Evolutionary conservation across 2,888 invertebrate genomes (phyloP), one percentile per base, ranked within the genome.

Genomic region (Cosmia pyralina): DNA sequence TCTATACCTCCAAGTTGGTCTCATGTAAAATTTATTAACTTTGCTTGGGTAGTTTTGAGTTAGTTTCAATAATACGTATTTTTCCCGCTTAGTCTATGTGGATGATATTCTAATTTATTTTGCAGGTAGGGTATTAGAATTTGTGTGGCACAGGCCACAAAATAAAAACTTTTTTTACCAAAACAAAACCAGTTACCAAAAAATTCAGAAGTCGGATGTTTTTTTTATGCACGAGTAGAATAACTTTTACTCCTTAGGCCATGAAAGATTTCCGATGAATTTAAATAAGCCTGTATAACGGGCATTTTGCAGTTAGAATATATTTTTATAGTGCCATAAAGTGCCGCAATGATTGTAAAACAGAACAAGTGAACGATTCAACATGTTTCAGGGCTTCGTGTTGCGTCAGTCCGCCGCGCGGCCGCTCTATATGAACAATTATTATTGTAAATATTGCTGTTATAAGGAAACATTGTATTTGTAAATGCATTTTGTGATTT

Each of bases 311-410:
- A 85, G 89, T 88, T 81, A 79, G 85, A 86, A 86, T 82, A 88
- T 28, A 60, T 53, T 90, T 92, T 90, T 90, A 92, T 89, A 83
- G 89, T 87, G 81, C 84, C 87, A 90, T 91, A 89, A 92, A 90
- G 81, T 88, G 81, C 87, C 79, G 88, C 91, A 91, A 92, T 92
- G 87, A 89, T 90, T 89, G 87, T 90, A 90, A 88, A 90, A 87
- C 85, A 84, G 88, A 90, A 82, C 88, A 89, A 90, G 87, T 88
- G 88, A 90, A 77, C 89, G 89, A 90, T 90, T 88, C 85, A 78
- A 87, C 85, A 72, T 81, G 73, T 72, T 68, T 28, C 76, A 79
- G 79, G 72, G 85, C 75, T 82, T 79, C 81, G 77, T 72, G 69
- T 88, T 87, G 78, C 89, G 84, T 85, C 88, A 89, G 70, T 57